Base-by-base conservation (phyloP, 2,888 invertebrate species). In the Tenthredo mesomela region DNA sequence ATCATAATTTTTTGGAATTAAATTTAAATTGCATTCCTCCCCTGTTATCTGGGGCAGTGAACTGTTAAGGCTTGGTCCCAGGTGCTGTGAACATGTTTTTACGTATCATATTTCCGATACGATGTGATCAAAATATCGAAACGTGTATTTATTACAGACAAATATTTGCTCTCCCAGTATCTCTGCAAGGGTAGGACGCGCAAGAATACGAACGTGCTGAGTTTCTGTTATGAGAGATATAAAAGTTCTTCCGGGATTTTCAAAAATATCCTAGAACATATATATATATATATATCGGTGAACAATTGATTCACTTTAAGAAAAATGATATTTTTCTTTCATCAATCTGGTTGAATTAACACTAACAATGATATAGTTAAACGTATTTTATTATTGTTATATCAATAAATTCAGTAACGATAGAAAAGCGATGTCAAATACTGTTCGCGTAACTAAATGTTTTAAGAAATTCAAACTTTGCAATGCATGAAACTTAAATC, bases 21-120 rank as follows among this genome's bases (percentile, higher is more conserved):
- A 77, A 77, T 54, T 77, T 54, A 77, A 77, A 77, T 54, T 77
- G 50, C 21, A 29, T 77, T 29, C 50, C 50, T 15, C 47, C 70
- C 50, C 25, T 9, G 9, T 54, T 15, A 9, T 7, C 29, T 29
- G 77, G 77, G 47, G 25, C 77, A 61, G 61, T 73, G 29, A n/a
- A 73, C 15, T 40, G 43, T 73, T 33, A 33, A 67, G 18, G 33
- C 67, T 67, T 29, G 29, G 71, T n/a, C 40, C 9, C 71, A 21
- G 71, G 43, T 73, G 71, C 21, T 3, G 71, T n/a, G 4, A 73
- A 73, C 77, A 18, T 77, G 77, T 50, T 77, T 77, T 54, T 54
- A 25, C 29, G 50, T 50, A 29, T 29, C 9, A 33, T 77, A 33
- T 77, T 33, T 5, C 18, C 54, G 77, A 54, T 77, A 54, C 33